These are phyloP conservation scores for Tetragnatha montana DNA, from an alignment of 2,888 invertebrate species.

Conservation along the genomic window DNA sequence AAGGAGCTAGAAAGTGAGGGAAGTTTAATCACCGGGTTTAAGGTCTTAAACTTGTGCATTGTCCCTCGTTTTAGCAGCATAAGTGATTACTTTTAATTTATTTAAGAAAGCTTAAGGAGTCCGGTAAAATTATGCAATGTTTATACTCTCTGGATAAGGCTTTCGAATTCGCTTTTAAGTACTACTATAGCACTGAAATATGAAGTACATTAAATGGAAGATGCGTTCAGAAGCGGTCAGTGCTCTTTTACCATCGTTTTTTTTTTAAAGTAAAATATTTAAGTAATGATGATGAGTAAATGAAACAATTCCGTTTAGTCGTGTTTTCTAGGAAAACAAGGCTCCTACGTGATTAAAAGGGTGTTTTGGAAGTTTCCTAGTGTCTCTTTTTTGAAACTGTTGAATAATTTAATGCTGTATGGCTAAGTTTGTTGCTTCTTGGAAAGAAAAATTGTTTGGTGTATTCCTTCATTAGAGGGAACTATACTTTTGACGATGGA, in stretches of 20 bases:
- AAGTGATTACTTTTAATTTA: slow-evolving; percentile 31
- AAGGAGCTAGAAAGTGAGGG: background rate
- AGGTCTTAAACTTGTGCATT: background rate
- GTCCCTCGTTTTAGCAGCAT: background rate
- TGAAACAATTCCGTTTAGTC: background rate
- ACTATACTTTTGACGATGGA: no score
- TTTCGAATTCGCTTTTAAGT: background rate
- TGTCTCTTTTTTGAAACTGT: background rate
- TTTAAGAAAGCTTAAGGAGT: slow-evolving; percentile 11
- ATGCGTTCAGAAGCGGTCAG: background rate
- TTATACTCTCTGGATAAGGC: background rate
- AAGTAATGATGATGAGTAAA: background rate
- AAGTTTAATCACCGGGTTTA: slow-evolving; percentile 14
- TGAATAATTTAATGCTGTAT: background rate
- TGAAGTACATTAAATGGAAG: background rate
- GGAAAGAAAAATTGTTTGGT: background rate
- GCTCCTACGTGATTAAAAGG: background rate
- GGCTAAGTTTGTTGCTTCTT: background rate
- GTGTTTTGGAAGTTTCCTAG: background rate
- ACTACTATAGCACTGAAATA: background rate
- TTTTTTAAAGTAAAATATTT: background rate
- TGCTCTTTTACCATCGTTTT: background rate
- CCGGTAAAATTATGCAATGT: background rate
- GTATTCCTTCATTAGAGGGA: no score
- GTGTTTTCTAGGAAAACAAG: background rate